phyloP scores from a whole-genome alignment of 2,113 vertebrate genomes.

The human (Homo sapiens) region GRCh38 chr20:18635001-18635500 shows the following conservation, averaged over 20 bases:
- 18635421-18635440: neutral
- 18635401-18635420: neutral
- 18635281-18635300: neutral
- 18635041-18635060: neutral
- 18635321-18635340: neutral
- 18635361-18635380: neutral
- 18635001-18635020: neutral
- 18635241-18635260: neutral
- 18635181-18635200: neutral
- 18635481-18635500: neutral
- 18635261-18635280: neutral
- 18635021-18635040: neutral
- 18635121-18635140: neutral
- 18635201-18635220: neutral
- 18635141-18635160: neutral
- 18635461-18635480: neutral
- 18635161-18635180: neutral
- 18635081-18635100: neutral
- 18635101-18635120: neutral
- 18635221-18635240: neutral
- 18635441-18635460: neutral
- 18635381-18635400: neutral
- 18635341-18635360: neutral
- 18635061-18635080: neutral
- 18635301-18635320: neutral